Evolutionary conservation across 2,113 vertebrate genomes (phyloP).

Genomic region (Pandion haliaetus): DNA sequence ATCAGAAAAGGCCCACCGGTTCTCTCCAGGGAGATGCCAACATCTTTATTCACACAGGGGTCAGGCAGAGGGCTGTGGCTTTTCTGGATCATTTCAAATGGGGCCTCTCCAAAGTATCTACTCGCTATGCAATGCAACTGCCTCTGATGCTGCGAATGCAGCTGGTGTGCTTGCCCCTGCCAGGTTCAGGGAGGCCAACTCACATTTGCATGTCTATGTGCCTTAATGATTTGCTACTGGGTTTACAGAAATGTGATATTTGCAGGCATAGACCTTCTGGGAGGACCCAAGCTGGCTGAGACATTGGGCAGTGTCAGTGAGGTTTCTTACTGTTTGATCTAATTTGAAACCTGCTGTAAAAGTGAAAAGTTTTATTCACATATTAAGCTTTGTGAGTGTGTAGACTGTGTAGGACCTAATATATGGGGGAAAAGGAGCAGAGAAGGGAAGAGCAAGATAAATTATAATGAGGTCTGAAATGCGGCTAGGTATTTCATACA

Average conservation of each 20-base stretch:
- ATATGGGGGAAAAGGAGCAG: neutral
- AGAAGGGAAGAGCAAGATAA: neutral
- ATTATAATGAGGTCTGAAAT: neutral
- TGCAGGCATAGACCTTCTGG: neutral
- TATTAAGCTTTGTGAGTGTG: neutral
- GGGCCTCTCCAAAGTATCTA: neutral
- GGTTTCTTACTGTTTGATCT: neutral
- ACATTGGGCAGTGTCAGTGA: neutral
- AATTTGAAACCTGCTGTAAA: neutral
- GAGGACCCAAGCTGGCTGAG: neutral
- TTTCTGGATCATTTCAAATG: neutral
- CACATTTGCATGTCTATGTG: neutral
- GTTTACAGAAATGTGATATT: neutral
- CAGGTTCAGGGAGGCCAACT: neutral
- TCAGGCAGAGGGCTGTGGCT: neutral
- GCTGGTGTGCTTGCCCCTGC: neutral
- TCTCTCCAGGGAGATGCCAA: neutral
- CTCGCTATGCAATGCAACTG: rapidly evolving
- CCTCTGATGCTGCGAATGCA: neutral
- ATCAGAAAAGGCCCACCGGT: neutral
- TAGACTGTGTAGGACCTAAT: neutral
- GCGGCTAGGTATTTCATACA: neutral
- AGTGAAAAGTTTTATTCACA: neutral
- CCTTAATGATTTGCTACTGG: neutral
- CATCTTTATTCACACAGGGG: neutral